phyloP scores from a whole-genome alignment of 1,140 invertebrate species.

The Drosophila nasuta region DNA sequence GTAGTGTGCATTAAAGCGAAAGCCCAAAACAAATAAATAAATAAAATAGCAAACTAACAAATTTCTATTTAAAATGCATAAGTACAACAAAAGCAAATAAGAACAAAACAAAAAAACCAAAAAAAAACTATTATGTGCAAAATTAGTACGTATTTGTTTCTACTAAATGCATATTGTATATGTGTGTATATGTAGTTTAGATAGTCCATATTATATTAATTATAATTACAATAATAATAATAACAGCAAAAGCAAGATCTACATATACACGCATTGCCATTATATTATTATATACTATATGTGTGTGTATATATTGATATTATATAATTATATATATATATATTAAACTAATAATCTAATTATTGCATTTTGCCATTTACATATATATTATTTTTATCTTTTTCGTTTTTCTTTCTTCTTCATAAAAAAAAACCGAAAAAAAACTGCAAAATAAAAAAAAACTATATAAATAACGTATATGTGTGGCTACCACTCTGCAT shows the following conservation, averaged over 20 bases:
- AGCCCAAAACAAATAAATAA: constrained; percentile 78
- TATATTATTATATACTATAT: constrained; percentile 63
- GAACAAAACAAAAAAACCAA: constrained; percentile 46
- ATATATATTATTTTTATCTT: constrained; percentile 84
- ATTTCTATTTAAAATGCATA: constrained; percentile 78
- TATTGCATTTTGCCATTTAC: constrained; percentile 85
- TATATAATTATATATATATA: constrained; percentile 71
- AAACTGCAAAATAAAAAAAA: constrained; percentile 79
- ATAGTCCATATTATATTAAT: constrained; percentile 36
- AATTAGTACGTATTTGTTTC: constrained; percentile 81
- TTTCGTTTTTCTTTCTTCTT: constrained; percentile 85
- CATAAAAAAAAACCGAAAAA: constrained; percentile 74
- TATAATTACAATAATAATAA: constrained; percentile 21
- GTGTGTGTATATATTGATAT: constrained; percentile 82
- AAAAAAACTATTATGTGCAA: constrained; percentile 65
- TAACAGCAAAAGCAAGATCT: constrained; percentile 26
- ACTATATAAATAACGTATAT: constrained; percentile 84
- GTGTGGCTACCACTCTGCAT: constrained; percentile 82
- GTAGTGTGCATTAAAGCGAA: constrained; percentile 82
- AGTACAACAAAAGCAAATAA: constrained; percentile 55
- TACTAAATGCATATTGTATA: constrained; percentile 77
- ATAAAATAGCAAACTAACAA: constrained; percentile 79
- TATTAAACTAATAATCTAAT: constrained; percentile 84
- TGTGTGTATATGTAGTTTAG: constrained; percentile 69
- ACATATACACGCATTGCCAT: constrained; percentile 65